Evolutionary conservation across 2,888 invertebrate genomes (phyloP).

Genomic region (Agrilus cyanescens): DNA sequence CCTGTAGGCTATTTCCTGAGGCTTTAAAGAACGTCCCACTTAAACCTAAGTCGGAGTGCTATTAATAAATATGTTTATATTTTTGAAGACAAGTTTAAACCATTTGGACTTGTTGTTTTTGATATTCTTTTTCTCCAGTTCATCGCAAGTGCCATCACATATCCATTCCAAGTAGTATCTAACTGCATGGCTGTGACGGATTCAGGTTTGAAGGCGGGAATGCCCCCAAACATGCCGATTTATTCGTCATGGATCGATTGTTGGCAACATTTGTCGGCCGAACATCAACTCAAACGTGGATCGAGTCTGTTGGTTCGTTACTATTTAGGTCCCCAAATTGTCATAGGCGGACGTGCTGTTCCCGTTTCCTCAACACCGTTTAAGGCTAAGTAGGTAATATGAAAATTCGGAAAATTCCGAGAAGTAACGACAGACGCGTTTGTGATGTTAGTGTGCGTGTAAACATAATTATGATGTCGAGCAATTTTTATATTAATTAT

Average conservation of each 20-base stretch:
- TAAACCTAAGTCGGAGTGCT: no score
- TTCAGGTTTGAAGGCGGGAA: conserved; percentile 67
- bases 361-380: conserved; percentile 9
- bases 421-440: background rate
- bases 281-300: conserved; percentile 74
- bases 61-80: no score
- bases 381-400: no score
- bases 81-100: no score
- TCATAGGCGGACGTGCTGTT: conserved; percentile 28
- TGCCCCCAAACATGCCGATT: conserved; percentile 72
- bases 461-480: background rate
- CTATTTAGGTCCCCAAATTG: conserved; percentile 41
- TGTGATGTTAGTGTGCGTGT: background rate
- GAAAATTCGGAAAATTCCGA: background rate
- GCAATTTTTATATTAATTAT: background rate
- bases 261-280: conserved; percentile 63
- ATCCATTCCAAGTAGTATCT: conserved; percentile 84
- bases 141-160: conserved; percentile 73
- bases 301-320: conserved; percentile 73
- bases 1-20: no score
- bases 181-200: conserved; percentile 84
- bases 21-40: no score
- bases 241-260: conserved; percentile 75
- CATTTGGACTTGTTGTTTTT: no score
- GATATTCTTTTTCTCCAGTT: conserved; percentile 40